Conservation (phyloP, 2,797 vertebrate genomes). For the Fistularia tabacaria region DNA sequence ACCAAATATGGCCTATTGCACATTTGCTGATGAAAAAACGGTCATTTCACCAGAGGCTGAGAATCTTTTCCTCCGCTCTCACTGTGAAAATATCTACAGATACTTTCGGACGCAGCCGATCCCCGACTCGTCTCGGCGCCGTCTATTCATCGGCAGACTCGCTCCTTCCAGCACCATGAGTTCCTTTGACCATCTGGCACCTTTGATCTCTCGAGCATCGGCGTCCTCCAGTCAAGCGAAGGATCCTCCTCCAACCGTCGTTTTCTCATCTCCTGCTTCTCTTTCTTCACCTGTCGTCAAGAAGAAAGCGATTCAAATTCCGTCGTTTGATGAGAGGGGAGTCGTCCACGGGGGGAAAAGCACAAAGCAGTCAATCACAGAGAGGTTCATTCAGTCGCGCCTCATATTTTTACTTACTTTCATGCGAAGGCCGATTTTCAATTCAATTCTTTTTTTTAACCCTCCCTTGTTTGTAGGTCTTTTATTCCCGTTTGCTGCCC, state of each 20-base stretch:
- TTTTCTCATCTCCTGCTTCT: conserved; percentile 46
- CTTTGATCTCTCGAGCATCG: conserved; percentile 44
- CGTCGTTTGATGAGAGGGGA: conserved; percentile 65
- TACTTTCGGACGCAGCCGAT: too few relatives aligned
- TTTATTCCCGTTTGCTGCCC: conserved; percentile 37
- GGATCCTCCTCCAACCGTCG: conserved; percentile 35
- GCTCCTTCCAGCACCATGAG: conserved; percentile 57
- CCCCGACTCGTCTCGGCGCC: background rate
- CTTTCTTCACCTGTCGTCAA: conserved; percentile 74
- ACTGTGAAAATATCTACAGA: too few relatives aligned
- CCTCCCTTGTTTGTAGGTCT: conserved; percentile 26
- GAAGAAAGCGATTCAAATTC: conserved; percentile 72
- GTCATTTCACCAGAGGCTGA: too few relatives aligned
- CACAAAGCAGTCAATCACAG: conserved; percentile 18
- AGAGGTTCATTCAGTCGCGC: conserved; percentile 51
- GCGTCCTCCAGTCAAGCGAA: conserved; percentile 40
- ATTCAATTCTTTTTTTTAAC: background rate
- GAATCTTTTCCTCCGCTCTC: too few relatives aligned
- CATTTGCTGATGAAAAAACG: too few relatives aligned
- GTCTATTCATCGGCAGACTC: background rate
- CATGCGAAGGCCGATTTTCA: background rate
- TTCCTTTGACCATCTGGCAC: conserved; percentile 46
- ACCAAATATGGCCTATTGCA: too few relatives aligned
- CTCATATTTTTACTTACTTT: conserved; percentile 1
- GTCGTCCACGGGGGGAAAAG: conserved; percentile 35